These are phyloP conservation scores for Bettongia penicillata DNA, from an alignment of 2,113 vertebrate genomes.

Conservation along the genomic window DNA sequence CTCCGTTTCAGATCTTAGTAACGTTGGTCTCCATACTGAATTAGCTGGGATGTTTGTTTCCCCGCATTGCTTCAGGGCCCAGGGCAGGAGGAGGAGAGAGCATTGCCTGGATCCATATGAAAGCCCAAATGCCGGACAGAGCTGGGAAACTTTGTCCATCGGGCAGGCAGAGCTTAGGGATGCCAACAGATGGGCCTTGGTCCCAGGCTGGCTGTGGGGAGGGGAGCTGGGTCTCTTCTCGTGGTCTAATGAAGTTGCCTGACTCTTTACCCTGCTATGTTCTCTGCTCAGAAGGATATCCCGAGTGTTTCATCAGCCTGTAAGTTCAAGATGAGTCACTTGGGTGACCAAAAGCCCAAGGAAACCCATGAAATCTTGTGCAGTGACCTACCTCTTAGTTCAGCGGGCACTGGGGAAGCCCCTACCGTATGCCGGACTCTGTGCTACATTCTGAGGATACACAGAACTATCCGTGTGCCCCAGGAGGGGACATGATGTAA, in stretches of 20 bases:
- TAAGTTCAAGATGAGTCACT: neutral
- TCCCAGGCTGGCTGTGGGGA: no score
- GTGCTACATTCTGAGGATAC: no score
- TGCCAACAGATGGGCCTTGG: neutral
- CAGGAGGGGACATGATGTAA: no score
- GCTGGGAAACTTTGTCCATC: neutral
- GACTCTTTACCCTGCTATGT: neutral
- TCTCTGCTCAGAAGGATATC: neutral
- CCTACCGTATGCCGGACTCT: neutral
- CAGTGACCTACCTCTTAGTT: neutral
- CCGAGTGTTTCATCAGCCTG: no score
- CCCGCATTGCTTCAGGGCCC: conserved; percentile 59
- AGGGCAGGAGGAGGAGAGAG: conserved; percentile 49
- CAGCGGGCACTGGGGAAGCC: neutral
- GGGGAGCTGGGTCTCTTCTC: neutral
- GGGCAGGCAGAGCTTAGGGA: neutral
- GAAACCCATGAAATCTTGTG: neutral
- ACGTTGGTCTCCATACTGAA: conserved; percentile 55
- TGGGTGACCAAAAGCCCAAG: neutral
- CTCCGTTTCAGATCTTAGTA: conserved; percentile 72
- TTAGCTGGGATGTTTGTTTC: conserved; percentile 62
- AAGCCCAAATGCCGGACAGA: conserved; percentile 37
- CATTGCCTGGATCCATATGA: conserved; percentile 11
- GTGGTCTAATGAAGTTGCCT: accelerated
- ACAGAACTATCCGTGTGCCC: neutral